Percentiles rank a stretch among this genome's conserved stretches.
These are phyloP conservation scores for Pica pica DNA, from an alignment of 2,113 vertebrate genomes.

Conservation along the genomic window DNA sequence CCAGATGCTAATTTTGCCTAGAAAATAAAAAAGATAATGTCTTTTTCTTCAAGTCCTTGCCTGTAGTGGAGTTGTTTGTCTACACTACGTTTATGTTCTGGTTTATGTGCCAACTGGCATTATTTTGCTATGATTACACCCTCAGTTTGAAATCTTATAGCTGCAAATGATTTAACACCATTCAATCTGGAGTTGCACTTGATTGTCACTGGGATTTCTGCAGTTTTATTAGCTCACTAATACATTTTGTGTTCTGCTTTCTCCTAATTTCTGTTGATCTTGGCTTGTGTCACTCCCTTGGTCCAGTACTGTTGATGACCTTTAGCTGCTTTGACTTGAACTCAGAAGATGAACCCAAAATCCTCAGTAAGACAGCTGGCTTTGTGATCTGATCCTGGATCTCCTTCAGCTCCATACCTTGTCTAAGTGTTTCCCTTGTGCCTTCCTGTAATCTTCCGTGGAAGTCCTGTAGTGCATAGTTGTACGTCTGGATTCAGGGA, in stretches of 20 bases:
- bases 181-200: neutral
- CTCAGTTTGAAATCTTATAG: neutral
- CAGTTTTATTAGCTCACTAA: neutral
- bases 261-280: neutral
- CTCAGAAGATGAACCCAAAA: neutral
- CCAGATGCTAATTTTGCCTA: neutral
- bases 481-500: neutral
- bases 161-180: neutral
- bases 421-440: neutral
- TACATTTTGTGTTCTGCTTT: neutral
- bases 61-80: neutral
- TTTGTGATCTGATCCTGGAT: neutral
- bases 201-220: neutral
- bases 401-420: neutral
- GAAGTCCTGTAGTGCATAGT: neutral
- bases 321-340: neutral
- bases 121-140: neutral
- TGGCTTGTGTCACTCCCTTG: neutral
- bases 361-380: neutral
- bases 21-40: neutral
- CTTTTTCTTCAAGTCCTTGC: neutral
- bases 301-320: neutral
- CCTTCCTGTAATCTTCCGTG: neutral
- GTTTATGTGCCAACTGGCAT: neutral
- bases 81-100: neutral